Base-by-base conservation (phyloP, 53 echinoderm and acorn worm species). In the Holothuria scabra region DNA sequence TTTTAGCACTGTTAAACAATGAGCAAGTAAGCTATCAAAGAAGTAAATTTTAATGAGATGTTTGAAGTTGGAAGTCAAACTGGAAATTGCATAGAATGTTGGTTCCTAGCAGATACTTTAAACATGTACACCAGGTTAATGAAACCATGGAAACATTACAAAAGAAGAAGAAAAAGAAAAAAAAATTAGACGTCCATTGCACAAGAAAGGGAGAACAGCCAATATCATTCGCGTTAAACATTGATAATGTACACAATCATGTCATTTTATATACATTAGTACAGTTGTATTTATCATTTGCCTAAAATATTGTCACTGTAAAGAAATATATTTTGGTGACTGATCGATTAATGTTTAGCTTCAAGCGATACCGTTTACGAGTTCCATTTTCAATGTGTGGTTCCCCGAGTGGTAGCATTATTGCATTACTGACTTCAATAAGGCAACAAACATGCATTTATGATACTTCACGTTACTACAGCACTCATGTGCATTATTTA, bases 1-100 rank as follows among this genome's bases (percentile, higher is more conserved):
- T 18, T 1, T 18, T 1, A 16, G 18, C 2, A 52, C 14, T 52
- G 52, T 52, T 52, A 14, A 8, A 1, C 18, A 16, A 1, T 2
- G 18, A 52, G 1, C 18, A 18, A 48, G 3, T 48, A 48, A 52
- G 18, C 52, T 18, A 52, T 18, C 52, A 52, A 18, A 52, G 18
- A 52, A 52, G 52, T 18, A 16, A 14, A 52, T 16, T 52, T 12
- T 52, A 16, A 52, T 16, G 52, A 52, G 52, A 52, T 52, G 52
- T 52, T 52, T 52, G 14, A 52, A 16, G 8, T 52, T 69, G 69
- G 69, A 69, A 69, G 69, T 69, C 69, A 34, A 34, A 69, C 69
- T 52, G 52, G 52, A 52, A 69, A 33, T 68, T 69, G 69, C 69
- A 69, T 69, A 69, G 69, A 69, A 69, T 69, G 69, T 69, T 22